Conservation (phyloP, 2,888 invertebrate species). For the Tineola bisselliella region DNA sequence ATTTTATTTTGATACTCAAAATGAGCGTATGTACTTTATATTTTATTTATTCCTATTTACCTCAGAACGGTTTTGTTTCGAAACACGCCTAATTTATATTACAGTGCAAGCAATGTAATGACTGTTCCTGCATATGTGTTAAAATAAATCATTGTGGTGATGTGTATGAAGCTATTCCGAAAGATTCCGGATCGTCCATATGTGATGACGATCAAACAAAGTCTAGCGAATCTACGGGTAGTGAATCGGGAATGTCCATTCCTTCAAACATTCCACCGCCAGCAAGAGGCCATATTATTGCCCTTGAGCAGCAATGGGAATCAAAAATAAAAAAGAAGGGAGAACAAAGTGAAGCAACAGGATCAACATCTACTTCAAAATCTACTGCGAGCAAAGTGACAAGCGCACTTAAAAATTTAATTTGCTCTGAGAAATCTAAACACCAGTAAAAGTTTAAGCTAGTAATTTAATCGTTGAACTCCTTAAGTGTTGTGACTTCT, state of each 20-base stretch:
- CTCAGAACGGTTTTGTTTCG: neutral
- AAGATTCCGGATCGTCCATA: too few relatives aligned
- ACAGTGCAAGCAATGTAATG: neutral
- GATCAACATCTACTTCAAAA: too few relatives aligned
- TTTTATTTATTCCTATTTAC: neutral
- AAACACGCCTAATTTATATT: neutral
- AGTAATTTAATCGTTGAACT: too few relatives aligned
- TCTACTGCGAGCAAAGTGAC: neutral
- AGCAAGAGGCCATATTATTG: neutral
- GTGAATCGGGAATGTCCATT: neutral
- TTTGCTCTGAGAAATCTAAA: too few relatives aligned
- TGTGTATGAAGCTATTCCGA: neutral
- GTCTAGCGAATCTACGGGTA: neutral
- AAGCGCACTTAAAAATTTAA: neutral
- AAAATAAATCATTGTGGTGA: neutral
- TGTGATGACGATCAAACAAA: too few relatives aligned
- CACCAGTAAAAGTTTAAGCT: too few relatives aligned
- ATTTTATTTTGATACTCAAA: neutral
- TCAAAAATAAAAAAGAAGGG: neutral
- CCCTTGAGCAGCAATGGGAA: neutral
- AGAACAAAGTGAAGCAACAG: too few relatives aligned
- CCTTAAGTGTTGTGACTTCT: too few relatives aligned
- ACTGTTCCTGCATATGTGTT: neutral
- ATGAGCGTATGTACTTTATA: neutral
- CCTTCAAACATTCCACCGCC: neutral